A percentile compares a stretch with the other conserved stretches of the same genome.
phyloP scores from a whole-genome alignment of 1,140 invertebrate genomes.

The Zaprionus africanus region DNA sequence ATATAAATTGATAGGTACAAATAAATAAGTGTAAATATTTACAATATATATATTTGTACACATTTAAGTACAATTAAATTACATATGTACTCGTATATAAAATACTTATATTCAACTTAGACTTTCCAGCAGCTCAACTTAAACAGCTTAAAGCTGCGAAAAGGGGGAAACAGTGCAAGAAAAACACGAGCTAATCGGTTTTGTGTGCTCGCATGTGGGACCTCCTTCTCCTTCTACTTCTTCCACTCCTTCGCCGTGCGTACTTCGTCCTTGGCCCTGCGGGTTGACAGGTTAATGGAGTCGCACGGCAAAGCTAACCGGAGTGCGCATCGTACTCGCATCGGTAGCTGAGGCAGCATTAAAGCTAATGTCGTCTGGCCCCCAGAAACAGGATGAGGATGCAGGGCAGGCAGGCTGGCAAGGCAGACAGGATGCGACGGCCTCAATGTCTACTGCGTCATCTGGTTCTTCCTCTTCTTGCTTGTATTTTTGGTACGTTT shows the following conservation, averaged over 20 bases:
- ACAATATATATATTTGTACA: slow-evolving; percentile 1
- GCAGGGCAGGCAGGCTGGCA: neutral
- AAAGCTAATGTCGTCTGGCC: slow-evolving; percentile 7
- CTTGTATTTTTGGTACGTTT: neutral
- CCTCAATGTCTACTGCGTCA: neutral
- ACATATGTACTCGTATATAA: neutral
- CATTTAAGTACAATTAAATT: neutral
- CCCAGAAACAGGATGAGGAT: slow-evolving; percentile 11
- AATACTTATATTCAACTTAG: too few species aligned
- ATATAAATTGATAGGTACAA: neutral
- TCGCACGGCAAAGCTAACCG: neutral
- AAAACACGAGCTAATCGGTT: neutral
- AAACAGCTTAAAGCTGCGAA: neutral
- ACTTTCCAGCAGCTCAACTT: too few species aligned
- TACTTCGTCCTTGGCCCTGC: slow-evolving; percentile 15
- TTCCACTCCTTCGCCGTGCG: neutral
- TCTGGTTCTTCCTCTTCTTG: neutral
- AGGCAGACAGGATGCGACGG: neutral
- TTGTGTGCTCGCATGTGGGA: neutral
- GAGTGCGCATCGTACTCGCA: neutral
- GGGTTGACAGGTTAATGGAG: slow-evolving; percentile 29
- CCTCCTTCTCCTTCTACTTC: neutral
- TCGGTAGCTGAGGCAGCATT: neutral
- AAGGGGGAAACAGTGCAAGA: neutral
- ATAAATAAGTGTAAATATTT: neutral